phyloP scores from a whole-genome alignment of 1,140 invertebrate genomes.

The Bradynema listronoti region DNA sequence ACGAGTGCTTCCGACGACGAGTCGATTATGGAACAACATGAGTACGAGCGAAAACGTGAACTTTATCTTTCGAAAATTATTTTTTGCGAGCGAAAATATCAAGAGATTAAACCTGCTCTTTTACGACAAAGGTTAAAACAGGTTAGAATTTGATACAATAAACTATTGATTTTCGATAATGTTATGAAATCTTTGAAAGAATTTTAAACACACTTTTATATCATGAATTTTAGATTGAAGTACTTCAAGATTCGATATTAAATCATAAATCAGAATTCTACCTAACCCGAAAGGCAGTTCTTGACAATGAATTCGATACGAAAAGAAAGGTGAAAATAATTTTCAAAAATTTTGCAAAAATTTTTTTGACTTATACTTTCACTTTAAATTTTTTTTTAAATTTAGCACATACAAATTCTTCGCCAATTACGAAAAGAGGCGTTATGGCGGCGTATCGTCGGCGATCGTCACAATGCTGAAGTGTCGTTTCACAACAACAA shows the following conservation, averaged over 20 bases:
- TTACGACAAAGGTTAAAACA: neutral
- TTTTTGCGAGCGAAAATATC: slow-evolving; percentile 14
- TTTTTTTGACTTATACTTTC: neutral
- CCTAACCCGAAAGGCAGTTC: neutral
- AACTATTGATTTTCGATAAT: no score
- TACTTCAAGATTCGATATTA: slow-evolving; percentile 11
- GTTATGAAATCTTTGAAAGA: no score
- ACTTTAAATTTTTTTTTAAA: neutral
- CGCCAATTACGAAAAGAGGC: slow-evolving; percentile 12
- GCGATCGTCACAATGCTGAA: slow-evolving; percentile 8
- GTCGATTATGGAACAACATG: neutral
- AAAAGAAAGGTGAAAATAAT: slow-evolving; percentile 12
- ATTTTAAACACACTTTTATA: neutral
- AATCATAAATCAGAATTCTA: slow-evolving; percentile 15
- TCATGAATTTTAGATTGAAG: slow-evolving; percentile 11
- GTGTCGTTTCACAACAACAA: slow-evolving; percentile 12
- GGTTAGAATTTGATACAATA: neutral
- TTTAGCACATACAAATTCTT: slow-evolving; percentile 14
- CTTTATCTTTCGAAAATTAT: slow-evolving; percentile 13
- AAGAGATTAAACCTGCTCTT: slow-evolving; percentile 2
- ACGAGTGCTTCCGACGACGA: neutral
- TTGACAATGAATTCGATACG: slow-evolving; percentile 13
- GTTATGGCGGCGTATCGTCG: slow-evolving; percentile 8
- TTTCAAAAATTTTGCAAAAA: slow-evolving; percentile 1
- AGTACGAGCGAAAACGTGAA: slow-evolving; percentile 15